Evolutionary conservation across 2,797 vertebrate genomes (phyloP).

Genomic region (Pangasius larnaudii): DNA sequence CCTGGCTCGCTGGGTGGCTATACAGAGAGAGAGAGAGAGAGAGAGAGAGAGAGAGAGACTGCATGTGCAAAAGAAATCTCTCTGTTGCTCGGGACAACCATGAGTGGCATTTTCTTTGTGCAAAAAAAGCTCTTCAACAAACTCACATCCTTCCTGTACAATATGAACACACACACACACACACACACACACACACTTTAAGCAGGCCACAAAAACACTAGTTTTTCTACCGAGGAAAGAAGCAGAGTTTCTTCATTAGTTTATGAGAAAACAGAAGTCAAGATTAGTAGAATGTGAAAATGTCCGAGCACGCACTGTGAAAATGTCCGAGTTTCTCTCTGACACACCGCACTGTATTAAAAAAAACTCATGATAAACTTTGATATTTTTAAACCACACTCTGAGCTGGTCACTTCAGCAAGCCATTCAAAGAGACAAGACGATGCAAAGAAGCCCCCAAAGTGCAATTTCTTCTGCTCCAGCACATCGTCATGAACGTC

Average conservation of each 20-base stretch:
- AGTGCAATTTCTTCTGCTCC: neutral
- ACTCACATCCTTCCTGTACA: constrained; percentile 74
- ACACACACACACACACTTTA: neutral
- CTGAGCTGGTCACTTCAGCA: constrained; percentile 7
- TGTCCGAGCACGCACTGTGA: neutral
- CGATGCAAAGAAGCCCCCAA: neutral
- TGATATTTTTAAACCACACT: constrained; percentile 6
- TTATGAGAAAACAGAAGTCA: neutral
- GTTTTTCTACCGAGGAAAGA: neutral
- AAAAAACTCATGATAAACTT: neutral
- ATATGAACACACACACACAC: neutral
- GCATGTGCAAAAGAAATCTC: constrained; percentile 51
- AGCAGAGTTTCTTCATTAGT: neutral
- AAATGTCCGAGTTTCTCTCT: neutral
- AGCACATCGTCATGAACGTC: too few species aligned
- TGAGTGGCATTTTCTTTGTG: constrained; percentile 67
- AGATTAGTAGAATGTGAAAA: neutral
- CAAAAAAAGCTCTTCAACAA: constrained; percentile 67
- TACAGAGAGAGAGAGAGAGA: constrained; percentile 9
- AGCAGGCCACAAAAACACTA: neutral
- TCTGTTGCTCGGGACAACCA: constrained; percentile 61
- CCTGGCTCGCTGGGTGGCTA: constrained; percentile 16
- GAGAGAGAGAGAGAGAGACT: constrained; percentile 6
- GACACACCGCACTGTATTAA: neutral
- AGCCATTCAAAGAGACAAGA: neutral